Conservation (phyloP, 2,113 vertebrate species). For the Thermophis baileyi region DNA sequence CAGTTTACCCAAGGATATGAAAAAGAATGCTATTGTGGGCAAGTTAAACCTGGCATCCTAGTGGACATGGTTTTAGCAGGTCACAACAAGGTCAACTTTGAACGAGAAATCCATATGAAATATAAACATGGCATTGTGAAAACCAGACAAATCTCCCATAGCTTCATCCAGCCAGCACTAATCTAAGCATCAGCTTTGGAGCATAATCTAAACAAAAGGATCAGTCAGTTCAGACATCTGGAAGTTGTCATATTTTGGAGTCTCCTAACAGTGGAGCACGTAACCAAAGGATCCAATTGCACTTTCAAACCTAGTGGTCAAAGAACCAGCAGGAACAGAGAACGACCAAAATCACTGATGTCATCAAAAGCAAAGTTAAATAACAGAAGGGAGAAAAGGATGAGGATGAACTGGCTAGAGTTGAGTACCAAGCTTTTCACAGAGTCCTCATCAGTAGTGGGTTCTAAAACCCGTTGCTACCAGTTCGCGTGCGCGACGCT, state of each 20-base stretch:
- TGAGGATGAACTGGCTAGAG: not conserved
- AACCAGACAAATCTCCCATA: slow-evolving; percentile 75
- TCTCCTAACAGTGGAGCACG: slow-evolving; percentile 63
- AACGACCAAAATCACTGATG: slow-evolving; percentile 1
- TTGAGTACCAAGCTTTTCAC: not conserved
- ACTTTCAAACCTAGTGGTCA: slow-evolving; percentile 44
- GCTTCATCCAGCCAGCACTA: slow-evolving; percentile 85
- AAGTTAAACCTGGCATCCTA: slow-evolving; percentile 55
- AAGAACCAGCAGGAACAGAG: not conserved
- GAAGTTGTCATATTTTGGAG: slow-evolving; percentile 84
- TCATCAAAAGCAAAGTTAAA: not conserved
- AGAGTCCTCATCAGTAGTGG: not conserved
- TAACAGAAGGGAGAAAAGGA: not conserved
- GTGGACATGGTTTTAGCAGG: slow-evolving; percentile 66
- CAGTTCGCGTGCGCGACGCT: too few species aligned
- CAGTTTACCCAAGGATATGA: slow-evolving; percentile 34
- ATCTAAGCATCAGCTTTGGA: slow-evolving; percentile 90
- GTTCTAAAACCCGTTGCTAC: too few species aligned
- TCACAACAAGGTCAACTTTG: slow-evolving; percentile 77
- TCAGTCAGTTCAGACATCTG: slow-evolving; percentile 84
- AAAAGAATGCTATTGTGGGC: slow-evolving; percentile 38
- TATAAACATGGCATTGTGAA: slow-evolving; percentile 74
- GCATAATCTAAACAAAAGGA: slow-evolving; percentile 90
- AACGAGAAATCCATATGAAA: slow-evolving; percentile 79
- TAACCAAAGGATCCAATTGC: slow-evolving; percentile 56